These are phyloP conservation scores for Teleogryllus occipitalis DNA, from an alignment of 1,140 invertebrate genomes.

Conservation along the genomic window DNA sequence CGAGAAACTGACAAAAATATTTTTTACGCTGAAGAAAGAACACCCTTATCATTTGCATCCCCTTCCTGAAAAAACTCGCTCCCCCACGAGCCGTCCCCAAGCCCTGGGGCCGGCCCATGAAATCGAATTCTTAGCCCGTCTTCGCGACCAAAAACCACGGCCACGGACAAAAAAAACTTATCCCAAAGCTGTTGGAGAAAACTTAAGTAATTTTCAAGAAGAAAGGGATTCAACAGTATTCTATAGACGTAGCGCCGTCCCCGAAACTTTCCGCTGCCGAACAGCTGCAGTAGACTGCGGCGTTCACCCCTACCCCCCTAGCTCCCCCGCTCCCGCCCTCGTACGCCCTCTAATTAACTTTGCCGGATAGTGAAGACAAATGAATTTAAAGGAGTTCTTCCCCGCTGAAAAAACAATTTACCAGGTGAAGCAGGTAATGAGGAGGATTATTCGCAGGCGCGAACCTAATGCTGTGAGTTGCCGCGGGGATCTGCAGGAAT, in stretches of 20 bases:
- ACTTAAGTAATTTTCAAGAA: conserved; percentile 2
- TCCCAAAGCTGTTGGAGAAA: background rate
- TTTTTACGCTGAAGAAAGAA: too few relatives aligned
- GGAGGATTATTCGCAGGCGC: background rate
- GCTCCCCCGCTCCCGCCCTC: background rate
- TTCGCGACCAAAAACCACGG: too few relatives aligned
- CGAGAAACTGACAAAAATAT: too few relatives aligned
- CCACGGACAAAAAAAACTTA: background rate
- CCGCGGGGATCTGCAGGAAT: background rate
- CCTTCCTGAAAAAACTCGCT: too few relatives aligned
- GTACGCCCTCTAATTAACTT: background rate
- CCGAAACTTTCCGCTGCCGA: background rate
- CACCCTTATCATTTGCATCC: too few relatives aligned
- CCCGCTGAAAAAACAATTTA: background rate
- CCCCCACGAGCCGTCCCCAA: too few relatives aligned
- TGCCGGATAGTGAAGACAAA: background rate
- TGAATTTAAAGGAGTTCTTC: background rate
- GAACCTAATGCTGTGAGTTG: background rate
- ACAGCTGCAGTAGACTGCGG: background rate
- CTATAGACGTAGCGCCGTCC: background rate
- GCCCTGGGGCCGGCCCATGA: too few relatives aligned
- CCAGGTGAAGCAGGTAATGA: background rate
- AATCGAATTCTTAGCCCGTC: too few relatives aligned
- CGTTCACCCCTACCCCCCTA: too few relatives aligned
- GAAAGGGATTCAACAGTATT: background rate